phyloP scores from a whole-genome alignment of 2,888 invertebrate genomes.

The Troides helena region DNA sequence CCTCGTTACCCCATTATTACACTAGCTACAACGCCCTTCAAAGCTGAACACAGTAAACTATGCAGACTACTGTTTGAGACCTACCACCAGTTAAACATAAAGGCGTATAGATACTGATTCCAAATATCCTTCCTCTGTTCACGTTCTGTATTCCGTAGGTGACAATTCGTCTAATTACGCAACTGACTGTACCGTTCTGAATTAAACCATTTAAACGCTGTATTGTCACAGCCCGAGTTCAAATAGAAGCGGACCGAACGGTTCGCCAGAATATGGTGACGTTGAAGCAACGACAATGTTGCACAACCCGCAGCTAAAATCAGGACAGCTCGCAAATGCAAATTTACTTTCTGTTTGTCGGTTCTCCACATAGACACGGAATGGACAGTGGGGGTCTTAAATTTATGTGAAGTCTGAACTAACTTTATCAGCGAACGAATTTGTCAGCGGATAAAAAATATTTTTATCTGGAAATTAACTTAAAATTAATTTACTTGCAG shows the following conservation, averaged over 20 bases:
- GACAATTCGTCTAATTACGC: neutral
- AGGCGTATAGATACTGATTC: too few species aligned
- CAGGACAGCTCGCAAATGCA: conserved; percentile 29
- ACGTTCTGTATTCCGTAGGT: neutral
- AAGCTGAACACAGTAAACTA: too few species aligned
- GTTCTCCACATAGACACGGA: conserved; percentile 1
- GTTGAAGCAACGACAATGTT: conserved; percentile 27
- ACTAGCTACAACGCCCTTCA: too few species aligned
- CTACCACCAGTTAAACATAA: too few species aligned
- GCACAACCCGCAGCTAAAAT: conserved; percentile 17
- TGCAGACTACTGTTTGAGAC: too few species aligned
- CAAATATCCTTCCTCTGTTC: neutral
- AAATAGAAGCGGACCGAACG: conserved; percentile 16
- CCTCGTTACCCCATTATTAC: too few species aligned
- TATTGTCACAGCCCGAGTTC: conserved; percentile 13
- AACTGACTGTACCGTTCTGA: neutral
- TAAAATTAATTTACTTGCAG: too few species aligned
- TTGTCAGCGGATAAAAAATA: neutral
- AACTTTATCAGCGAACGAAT: neutral
- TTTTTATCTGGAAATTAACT: neutral
- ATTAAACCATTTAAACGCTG: conserved; percentile 9
- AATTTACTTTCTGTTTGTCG: conserved; percentile 28
- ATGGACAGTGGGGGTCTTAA: neutral
- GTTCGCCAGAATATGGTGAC: conserved; percentile 20
- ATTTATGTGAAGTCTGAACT: neutral